Conservation (phyloP, 2,797 vertebrate genomes). For the Scolopax bukidnonensis region DNA sequence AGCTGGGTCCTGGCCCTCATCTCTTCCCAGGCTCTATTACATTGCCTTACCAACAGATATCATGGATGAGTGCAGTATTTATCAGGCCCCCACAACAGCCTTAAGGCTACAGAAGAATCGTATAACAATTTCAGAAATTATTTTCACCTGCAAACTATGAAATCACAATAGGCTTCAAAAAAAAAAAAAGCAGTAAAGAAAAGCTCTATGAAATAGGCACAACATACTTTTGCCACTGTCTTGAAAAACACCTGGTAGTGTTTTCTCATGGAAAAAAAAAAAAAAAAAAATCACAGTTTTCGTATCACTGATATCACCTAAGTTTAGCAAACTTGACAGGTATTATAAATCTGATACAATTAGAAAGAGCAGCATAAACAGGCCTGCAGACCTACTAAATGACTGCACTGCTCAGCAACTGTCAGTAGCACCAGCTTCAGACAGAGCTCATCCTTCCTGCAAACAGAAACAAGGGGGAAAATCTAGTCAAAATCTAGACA, state of each 20-base stretch:
- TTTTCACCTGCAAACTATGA: neutral
- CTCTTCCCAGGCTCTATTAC: neutral
- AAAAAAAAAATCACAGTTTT: neutral
- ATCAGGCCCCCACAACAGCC: neutral
- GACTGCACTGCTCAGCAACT: neutral
- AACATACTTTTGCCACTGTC: neutral
- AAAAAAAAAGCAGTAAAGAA: neutral
- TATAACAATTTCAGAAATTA: neutral
- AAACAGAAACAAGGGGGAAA: neutral
- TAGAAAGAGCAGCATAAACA: neutral
- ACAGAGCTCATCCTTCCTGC: neutral
- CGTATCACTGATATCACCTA: neutral
- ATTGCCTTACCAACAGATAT: neutral
- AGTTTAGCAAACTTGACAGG: neutral
- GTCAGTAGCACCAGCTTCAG: neutral
- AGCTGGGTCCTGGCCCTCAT: neutral
- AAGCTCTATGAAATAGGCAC: neutral
- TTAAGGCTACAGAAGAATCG: neutral
- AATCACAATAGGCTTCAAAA: neutral
- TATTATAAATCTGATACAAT: neutral
- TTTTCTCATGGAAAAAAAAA: neutral
- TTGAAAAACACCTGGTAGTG: neutral
- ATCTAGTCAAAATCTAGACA: neutral
- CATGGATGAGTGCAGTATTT: rapidly evolving
- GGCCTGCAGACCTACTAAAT: neutral